Percentiles rank a stretch among this genome's conserved stretches.
Conservation (phyloP, 2,888 invertebrate genomes). For the Drosophila sordidapex region DNA sequence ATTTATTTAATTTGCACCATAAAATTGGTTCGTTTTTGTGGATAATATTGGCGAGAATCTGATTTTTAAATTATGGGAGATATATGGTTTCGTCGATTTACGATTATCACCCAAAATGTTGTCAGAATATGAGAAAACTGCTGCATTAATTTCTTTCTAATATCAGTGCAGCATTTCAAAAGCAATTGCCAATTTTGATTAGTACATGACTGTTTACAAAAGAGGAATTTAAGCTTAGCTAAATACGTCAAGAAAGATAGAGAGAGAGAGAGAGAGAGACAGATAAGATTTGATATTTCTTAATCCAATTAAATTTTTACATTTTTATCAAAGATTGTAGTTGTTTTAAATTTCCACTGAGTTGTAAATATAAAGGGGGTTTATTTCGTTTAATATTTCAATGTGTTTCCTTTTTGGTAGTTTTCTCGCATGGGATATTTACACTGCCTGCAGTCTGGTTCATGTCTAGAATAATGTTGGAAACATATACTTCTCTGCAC, state of each 20-base stretch:
- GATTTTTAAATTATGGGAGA: not conserved
- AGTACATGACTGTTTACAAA: not conserved
- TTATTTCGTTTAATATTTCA: not conserved
- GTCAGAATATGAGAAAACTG: not conserved
- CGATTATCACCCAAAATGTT: not conserved
- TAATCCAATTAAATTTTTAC: not conserved
- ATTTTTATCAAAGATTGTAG: not conserved
- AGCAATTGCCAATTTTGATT: not conserved
- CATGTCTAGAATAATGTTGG: conserved; percentile 25
- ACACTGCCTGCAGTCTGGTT: conserved; percentile 8
- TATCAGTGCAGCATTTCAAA: not conserved
- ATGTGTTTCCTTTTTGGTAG: not conserved
- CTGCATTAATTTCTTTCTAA: not conserved
- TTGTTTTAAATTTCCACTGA: not conserved
- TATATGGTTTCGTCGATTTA: not conserved
- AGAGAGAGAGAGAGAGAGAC: not conserved
- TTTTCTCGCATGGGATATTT: conserved; percentile 37
- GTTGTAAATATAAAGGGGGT: not conserved
- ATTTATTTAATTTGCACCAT: too few species aligned
- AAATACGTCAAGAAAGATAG: not conserved
- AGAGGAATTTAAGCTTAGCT: not conserved
- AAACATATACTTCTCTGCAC: not conserved
- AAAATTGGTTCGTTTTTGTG: not conserved
- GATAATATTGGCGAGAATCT: not conserved
- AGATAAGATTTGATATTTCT: not conserved